Conservation (phyloP, 2,888 invertebrate species). For the Ctenicera cuprea region DNA sequence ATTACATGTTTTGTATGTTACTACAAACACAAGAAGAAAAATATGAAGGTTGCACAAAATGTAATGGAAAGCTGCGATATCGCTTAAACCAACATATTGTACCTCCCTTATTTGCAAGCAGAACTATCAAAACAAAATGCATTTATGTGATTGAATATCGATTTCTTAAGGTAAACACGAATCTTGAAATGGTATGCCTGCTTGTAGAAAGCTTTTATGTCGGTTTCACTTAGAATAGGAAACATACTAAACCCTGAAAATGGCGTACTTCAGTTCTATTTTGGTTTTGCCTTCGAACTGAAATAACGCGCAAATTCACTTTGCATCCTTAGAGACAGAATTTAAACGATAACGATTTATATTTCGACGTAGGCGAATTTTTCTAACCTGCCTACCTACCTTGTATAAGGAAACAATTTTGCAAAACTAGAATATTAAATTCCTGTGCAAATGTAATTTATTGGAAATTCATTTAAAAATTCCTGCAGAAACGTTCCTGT, state of each 20-base stretch:
- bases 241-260: slow-evolving; percentile 37
- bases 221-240: slow-evolving; percentile 42
- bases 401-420: slow-evolving; percentile 41
- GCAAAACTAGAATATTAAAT: slow-evolving; percentile 51
- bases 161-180: slow-evolving; percentile 47
- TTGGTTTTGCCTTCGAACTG: slow-evolving; percentile 17
- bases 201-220: slow-evolving; percentile 45
- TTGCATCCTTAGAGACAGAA: background rate
- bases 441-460: slow-evolving; percentile 49
- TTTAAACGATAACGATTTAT: background rate
- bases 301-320: slow-evolving; percentile 14
- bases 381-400: too few relatives aligned
- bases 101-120: slow-evolving; percentile 38
- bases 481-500: slow-evolving; percentile 48
- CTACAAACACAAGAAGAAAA: too few relatives aligned
- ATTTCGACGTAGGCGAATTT: background rate
- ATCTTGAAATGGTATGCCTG: slow-evolving; percentile 45
- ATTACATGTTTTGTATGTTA: too few relatives aligned
- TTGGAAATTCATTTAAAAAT: slow-evolving; percentile 54
- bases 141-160: slow-evolving; percentile 56
- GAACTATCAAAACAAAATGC: slow-evolving; percentile 48
- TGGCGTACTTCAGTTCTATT: slow-evolving; percentile 25
- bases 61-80: slow-evolving; percentile 23
- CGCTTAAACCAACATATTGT: slow-evolving; percentile 40
- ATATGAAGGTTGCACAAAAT: slow-evolving; percentile 10